Percentiles rank a stretch among this genome's conserved stretches.
Evolutionary conservation across 2,888 invertebrate genomes (phyloP).

Genomic region (Lucinisca nassula): DNA sequence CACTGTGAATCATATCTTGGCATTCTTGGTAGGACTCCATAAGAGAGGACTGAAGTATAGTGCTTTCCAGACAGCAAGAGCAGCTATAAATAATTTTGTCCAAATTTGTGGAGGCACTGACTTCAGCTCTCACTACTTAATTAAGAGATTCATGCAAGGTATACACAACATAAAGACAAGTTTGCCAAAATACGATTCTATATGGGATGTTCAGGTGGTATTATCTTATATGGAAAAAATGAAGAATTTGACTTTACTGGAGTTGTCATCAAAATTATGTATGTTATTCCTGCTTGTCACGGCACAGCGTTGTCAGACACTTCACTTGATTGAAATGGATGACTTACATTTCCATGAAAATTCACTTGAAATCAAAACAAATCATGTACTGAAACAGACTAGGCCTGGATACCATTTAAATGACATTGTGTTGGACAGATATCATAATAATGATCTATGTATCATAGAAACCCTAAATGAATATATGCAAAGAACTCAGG

Average conservation of each 20-base stretch:
- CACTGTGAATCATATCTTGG: constrained; percentile 22
- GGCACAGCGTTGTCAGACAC: constrained; percentile 51
- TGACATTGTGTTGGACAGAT: constrained; percentile 27
- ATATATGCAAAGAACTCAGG: constrained; percentile 32
- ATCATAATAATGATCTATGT: constrained; percentile 32
- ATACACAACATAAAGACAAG: constrained; percentile 34
- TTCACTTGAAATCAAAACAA: constrained; percentile 25
- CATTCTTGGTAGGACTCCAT: constrained; percentile 20
- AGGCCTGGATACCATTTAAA: constrained; percentile 37
- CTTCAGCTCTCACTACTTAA: constrained; percentile 26
- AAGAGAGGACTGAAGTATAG: constrained; percentile 18
- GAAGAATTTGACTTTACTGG: constrained; percentile 17
- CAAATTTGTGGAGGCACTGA: not conserved
- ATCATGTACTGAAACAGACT: constrained; percentile 49
- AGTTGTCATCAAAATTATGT: constrained; percentile 41
- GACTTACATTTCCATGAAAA: constrained; percentile 23
- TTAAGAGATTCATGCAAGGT: constrained; percentile 50
- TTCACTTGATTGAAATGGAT: constrained; percentile 40
- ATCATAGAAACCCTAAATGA: constrained; percentile 17
- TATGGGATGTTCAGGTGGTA: constrained; percentile 57
- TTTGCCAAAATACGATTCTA: constrained; percentile 39
- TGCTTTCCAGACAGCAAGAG: constrained; percentile 34
- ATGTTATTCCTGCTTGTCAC: constrained; percentile 51
- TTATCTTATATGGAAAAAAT: constrained; percentile 28
- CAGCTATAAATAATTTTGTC: constrained; percentile 23